These are phyloP conservation scores for Cacatua alba DNA, from an alignment of 2,113 vertebrate species.

Conservation along the genomic window DNA sequence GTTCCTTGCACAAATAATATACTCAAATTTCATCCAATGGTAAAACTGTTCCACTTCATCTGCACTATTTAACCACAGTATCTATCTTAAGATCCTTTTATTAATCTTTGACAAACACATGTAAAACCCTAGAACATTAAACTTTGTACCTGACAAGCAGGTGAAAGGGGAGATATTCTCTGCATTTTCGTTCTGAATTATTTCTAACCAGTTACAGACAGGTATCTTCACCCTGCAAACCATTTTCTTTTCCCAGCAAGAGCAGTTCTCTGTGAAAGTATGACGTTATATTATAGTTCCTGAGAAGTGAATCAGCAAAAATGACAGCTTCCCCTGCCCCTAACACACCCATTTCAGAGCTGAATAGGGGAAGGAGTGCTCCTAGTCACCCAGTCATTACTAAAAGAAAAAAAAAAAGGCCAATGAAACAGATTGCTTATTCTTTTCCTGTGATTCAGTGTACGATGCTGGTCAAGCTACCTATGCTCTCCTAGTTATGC, in stretches of 20 bases:
- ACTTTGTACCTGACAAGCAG: neutral
- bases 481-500: accelerated
- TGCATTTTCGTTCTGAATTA: neutral
- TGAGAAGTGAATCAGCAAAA: neutral
- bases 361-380: neutral
- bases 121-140: neutral
- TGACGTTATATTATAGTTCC: neutral
- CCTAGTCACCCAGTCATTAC: neutral
- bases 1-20: neutral
- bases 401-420: too few species aligned
- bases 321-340: neutral
- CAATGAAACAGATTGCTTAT: neutral
- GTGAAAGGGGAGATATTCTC: neutral
- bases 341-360: neutral
- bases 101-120: neutral
- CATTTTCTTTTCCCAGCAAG: neutral
- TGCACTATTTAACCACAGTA: neutral
- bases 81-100: neutral
- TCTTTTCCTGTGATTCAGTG: neutral
- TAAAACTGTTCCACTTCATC: neutral
- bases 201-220: neutral
- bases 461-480: neutral
- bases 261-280: neutral
- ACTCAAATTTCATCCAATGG: neutral
- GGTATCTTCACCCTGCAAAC: neutral